Base-by-base conservation (phyloP, 2,888 invertebrate species). In the Archaeoteleia sp. region DNA sequence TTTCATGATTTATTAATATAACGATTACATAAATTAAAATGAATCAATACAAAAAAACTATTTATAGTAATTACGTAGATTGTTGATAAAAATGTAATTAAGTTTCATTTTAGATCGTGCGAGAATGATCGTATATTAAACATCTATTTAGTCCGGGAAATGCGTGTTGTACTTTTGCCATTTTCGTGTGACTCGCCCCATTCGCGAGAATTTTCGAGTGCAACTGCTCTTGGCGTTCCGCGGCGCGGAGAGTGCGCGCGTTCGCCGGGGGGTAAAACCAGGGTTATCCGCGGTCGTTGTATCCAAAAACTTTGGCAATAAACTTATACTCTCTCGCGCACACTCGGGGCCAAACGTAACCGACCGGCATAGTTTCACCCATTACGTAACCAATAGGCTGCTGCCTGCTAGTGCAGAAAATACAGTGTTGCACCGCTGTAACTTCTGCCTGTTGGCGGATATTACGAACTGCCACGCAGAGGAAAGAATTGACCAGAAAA, bases 281-380 rank as follows among this genome's bases (percentile, higher is more conserved):
- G 83, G 84, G 84, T 84, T 82, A 84, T 70, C 77, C 73, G 80
- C 83, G 84, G 84, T 84, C 84, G 82, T 83, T 83, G 84, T 82
- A 78, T 83, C 82, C 83, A 76, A 84, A 85, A 84, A 83, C 83
- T 84, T 85, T 85, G 85, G 85, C 85, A 84, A 84, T 85, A 84
- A 84, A 84, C 84, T 83, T 83, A 83, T 80, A 78, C 78, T 78
- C 77, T 78, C 77, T 72, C 75, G 75, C 74, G 75, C 75, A 74
- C 70, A 69, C 67, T 72, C 76, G 73, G 72, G 70, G 71, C 74
- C 74, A 74, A 78, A 76, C 75, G 78, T 75, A 78, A 77, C 71
- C 74, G 65, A 74, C 76, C 75, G 76, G 79, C 76, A 82, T 82
- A 82, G 82, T 83, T 83, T 83, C 83, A 80, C 82, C 74, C 75